Percentiles rank a stretch among this genome's conserved stretches.
phyloP scores from a whole-genome alignment of 2,113 vertebrate genomes.

The Turdus rufiventris region DNA sequence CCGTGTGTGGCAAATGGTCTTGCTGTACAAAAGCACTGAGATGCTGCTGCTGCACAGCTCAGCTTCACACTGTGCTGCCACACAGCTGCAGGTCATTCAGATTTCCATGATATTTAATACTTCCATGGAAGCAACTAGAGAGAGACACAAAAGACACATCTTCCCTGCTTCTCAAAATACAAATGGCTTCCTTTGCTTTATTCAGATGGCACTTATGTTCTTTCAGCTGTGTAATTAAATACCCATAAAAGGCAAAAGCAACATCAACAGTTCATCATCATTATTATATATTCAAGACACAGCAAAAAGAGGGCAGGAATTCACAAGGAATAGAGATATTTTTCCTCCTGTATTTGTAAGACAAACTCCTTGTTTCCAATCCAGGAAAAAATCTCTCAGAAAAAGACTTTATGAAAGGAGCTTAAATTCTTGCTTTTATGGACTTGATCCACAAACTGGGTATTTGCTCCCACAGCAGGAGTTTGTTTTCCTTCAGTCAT shows the following conservation, averaged over 20 bases:
- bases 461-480: not conserved
- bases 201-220: slow-evolving; percentile 13
- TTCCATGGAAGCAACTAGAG: slow-evolving; percentile 11
- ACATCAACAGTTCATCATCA: slow-evolving; percentile 8
- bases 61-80: not conserved
- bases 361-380: not conserved
- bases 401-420: not conserved
- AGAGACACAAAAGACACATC: slow-evolving; percentile 5
- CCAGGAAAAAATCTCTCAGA: not conserved
- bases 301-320: not conserved
- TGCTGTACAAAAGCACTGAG: not conserved
- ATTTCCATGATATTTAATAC: not conserved
- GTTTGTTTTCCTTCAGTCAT: not conserved
- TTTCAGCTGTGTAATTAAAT: slow-evolving; percentile 44
- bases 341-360: not conserved
- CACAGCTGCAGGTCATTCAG: slow-evolving; percentile 46
- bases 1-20: not conserved
- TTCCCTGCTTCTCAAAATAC: slow-evolving; percentile 25
- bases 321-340: not conserved
- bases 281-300: not conserved
- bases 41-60: not conserved
- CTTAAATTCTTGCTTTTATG: not conserved
- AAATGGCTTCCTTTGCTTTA: slow-evolving; percentile 44
- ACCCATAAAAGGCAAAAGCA: slow-evolving; percentile 13
- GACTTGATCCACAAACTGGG: not conserved